These are phyloP conservation scores for Thunnus albacares DNA, from an alignment of 2,797 vertebrate genomes.

Conservation along the genomic window DNA sequence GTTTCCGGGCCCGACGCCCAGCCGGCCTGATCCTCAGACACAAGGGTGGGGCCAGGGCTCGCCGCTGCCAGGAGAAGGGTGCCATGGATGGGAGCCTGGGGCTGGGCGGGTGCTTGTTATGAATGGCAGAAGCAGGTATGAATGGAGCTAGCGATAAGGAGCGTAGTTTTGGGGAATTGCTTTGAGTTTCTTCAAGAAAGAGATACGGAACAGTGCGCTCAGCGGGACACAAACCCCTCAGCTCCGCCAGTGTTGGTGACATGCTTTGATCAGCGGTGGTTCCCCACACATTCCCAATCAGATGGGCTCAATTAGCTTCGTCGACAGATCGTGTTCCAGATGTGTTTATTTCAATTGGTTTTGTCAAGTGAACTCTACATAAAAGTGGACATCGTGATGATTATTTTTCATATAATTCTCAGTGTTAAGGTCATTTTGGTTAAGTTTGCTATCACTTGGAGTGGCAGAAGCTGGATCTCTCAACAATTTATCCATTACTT, in stretches of 20 bases:
- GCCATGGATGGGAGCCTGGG: conserved; percentile 31
- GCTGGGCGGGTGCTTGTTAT: conserved; percentile 35
- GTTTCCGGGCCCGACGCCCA: conserved; percentile 75
- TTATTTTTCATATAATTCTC: no score
- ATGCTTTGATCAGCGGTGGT: background rate
- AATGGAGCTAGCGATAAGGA: conserved; percentile 36
- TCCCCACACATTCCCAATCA: background rate
- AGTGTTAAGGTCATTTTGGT: background rate
- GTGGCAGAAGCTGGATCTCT: no score
- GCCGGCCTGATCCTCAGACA: conserved; percentile 52
- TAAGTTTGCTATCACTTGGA: background rate
- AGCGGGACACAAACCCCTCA: background rate
- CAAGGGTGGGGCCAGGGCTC: conserved; percentile 43
- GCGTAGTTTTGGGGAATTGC: background rate
- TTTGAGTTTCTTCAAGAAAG: background rate
- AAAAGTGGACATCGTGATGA: background rate
- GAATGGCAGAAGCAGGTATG: conserved; percentile 47
- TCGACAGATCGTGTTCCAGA: background rate
- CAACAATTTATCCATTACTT: background rate
- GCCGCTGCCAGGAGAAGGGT: conserved; percentile 57
- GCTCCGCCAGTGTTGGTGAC: background rate
- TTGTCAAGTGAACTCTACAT: background rate
- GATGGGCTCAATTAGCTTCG: background rate
- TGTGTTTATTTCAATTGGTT: background rate
- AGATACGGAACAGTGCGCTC: background rate